Evolutionary conservation across 2,888 invertebrate species (phyloP).

Genomic region (Panzeria rudis): DNA sequence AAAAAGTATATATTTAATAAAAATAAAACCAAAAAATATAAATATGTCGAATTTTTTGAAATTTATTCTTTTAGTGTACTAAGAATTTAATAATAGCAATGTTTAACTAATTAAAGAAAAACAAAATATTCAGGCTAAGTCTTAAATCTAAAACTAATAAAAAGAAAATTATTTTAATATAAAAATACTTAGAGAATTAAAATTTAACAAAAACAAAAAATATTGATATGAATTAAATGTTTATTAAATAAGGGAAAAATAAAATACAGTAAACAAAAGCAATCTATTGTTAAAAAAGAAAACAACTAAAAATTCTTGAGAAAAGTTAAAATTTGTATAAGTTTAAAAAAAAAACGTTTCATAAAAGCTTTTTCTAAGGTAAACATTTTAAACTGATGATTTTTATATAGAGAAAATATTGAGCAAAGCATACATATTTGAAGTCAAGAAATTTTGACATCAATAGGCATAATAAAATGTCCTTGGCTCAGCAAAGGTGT

Average conservation of each 20-base stretch:
- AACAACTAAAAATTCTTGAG: conserved; percentile 49
- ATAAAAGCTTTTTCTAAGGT: conserved; percentile 14
- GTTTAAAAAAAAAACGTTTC: conserved; percentile 69
- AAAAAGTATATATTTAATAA: conserved; percentile 73
- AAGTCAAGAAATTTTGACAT: no score
- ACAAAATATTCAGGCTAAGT: conserved; percentile 62
- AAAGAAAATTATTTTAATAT: conserved; percentile 48
- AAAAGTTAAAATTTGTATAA: conserved; percentile 77
- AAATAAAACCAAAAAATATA: conserved; percentile 40
- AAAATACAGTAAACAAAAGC: conserved; percentile 53
- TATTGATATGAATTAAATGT: conserved; percentile 60
- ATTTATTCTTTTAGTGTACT: conserved; percentile 66
- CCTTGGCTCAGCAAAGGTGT: no score
- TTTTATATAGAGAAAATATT: conserved; percentile 5
- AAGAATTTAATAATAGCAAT: conserved; percentile 66
- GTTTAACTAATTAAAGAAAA: conserved; percentile 57
- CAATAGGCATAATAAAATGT: no score
- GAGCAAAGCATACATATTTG: not conserved
- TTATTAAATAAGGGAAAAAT: conserved; percentile 47
- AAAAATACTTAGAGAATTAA: conserved; percentile 52
- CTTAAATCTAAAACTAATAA: conserved; percentile 73
- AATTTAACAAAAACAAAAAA: conserved; percentile 29
- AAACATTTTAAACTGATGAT: not conserved
- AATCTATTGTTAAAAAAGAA: conserved; percentile 60
- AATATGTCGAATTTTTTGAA: conserved; percentile 65